Evolutionary conservation across 2,113 vertebrate genomes (phyloP).

Genomic region (Tonatia bakeri): DNA sequence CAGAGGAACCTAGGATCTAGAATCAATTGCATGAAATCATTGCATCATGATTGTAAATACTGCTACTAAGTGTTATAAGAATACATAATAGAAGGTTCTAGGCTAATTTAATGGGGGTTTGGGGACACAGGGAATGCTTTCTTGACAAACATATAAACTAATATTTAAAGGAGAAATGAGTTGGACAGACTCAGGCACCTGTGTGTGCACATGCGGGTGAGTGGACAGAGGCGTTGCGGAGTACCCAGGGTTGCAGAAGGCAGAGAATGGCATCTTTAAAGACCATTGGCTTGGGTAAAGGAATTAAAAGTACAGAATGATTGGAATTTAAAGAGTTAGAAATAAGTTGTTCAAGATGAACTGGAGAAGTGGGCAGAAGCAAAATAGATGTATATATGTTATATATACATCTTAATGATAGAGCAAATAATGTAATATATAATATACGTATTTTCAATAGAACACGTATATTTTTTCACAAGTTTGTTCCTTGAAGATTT

Average conservation of each 20-base stretch:
- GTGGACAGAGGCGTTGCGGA: background rate
- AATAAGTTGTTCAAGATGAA: background rate
- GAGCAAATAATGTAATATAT: background rate
- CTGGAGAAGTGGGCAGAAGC: background rate
- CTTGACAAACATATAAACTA: background rate
- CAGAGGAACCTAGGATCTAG: background rate
- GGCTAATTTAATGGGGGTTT: background rate
- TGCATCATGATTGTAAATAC: background rate
- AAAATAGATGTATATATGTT: background rate
- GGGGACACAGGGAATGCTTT: background rate
- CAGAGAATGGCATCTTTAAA: background rate
- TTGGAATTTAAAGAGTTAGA: background rate
- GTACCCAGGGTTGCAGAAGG: background rate
- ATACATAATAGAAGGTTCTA: background rate
- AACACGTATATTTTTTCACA: background rate
- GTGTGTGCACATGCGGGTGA: accelerated
- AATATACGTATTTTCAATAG: background rate
- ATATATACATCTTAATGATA: background rate
- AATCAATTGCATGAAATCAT: background rate
- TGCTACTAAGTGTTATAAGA: background rate
- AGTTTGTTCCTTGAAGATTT: background rate
- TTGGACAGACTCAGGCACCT: background rate
- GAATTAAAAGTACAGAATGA: background rate
- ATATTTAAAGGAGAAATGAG: background rate
- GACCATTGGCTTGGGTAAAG: background rate